These are phyloP conservation scores for Lasioglossum lativentre DNA, from an alignment of 2,888 invertebrate species.

Conservation along the genomic window DNA sequence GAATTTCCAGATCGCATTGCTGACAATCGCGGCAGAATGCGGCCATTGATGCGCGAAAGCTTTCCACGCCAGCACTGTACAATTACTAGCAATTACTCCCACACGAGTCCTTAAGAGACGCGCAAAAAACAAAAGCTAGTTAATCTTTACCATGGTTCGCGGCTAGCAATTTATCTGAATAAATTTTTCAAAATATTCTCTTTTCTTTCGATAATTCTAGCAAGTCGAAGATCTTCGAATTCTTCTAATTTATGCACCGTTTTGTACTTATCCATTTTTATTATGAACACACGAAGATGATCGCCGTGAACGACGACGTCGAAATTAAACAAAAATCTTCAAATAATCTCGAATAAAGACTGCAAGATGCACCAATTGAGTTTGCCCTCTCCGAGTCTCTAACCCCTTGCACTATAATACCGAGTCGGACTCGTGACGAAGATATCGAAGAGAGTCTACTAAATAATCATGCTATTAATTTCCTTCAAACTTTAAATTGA, in stretches of 20 bases:
- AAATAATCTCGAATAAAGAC: not conserved
- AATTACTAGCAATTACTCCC: not conserved
- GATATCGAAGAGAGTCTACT: no score
- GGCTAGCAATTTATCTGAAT: no score
- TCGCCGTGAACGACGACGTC: no score
- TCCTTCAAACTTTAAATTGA: no score
- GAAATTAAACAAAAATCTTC: no score
- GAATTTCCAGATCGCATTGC: slow-evolving; percentile 24
- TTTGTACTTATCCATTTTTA: not conserved
- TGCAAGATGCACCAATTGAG: not conserved
- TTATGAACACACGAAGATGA: not conserved
- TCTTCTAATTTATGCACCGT: not conserved
- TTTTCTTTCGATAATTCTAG: not conserved
- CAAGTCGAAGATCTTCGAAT: not conserved
- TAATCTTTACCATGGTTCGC: not conserved
- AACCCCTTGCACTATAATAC: no score
- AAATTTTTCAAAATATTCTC: not conserved
- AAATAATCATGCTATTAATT: no score
- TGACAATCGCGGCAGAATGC: slow-evolving; percentile 23
- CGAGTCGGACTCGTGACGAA: no score
- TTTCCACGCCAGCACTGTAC: not conserved
- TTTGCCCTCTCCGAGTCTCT: no score
- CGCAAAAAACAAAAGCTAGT: not conserved
- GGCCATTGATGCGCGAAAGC: slow-evolving; percentile 3
- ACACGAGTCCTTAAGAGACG: not conserved